Conservation (phyloP, 2,797 vertebrate genomes). For the Smutsia temminckii region DNA sequence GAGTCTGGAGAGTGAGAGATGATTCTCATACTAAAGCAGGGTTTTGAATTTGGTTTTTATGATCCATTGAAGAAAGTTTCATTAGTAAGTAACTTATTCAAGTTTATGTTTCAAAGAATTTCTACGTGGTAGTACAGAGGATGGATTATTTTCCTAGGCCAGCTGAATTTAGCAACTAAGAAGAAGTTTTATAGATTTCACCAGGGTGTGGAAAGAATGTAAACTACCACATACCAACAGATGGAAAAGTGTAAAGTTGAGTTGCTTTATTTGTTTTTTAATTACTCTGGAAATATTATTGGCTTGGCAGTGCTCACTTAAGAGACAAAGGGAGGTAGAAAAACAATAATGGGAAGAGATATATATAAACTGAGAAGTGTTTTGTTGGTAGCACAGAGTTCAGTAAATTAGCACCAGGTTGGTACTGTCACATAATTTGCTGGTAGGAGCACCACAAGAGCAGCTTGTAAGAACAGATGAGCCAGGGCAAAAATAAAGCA, state of each 20-base stretch:
- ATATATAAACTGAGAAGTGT: background rate
- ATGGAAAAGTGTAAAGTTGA: constrained; percentile 69
- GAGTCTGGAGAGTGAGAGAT: background rate
- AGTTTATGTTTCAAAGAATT: background rate
- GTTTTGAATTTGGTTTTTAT: background rate
- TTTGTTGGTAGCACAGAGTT: constrained; percentile 54
- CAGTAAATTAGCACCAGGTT: constrained; percentile 74
- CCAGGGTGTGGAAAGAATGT: background rate
- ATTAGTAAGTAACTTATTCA: background rate
- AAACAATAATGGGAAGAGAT: constrained; percentile 22
- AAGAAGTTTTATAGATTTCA: constrained; percentile 56
- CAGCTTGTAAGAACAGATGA: constrained; percentile 77
- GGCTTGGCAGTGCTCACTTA: constrained; percentile 50
- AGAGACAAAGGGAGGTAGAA: constrained; percentile 50
- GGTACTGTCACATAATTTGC: constrained; percentile 70
- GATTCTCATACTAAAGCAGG: background rate
- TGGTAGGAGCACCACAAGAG: constrained; percentile 62
- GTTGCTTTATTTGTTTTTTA: constrained; percentile 72
- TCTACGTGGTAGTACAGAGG: background rate
- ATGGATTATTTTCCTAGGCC: background rate
- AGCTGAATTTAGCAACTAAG: background rate
- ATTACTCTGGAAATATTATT: constrained; percentile 59
- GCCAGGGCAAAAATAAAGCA: constrained; percentile 59
- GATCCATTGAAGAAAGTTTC: background rate
- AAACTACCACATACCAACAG: constrained; percentile 53